Evolutionary conservation across 2,113 vertebrate species (phyloP), one percentile per base, ranked within the genome.

Genomic region (Scolopax mira): DNA sequence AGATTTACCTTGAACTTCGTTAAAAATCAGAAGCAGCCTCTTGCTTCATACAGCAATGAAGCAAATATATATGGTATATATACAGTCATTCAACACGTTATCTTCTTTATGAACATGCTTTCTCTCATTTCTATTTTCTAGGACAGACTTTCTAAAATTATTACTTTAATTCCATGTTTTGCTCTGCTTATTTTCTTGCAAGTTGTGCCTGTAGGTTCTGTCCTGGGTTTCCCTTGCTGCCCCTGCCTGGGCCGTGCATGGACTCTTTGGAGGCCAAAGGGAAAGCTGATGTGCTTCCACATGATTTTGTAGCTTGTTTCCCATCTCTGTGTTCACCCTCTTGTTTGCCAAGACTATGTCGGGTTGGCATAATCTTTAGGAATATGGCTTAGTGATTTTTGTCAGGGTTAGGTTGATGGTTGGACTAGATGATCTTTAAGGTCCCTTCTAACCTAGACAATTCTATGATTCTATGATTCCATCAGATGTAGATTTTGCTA

Each of bases 161-260:
- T 37, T 19, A 22, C 31, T 85, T 60, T 52, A 37, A 58, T 42
- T 44, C 69, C 46, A 13, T 9, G 9, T 11, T 73, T 57, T 55
- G 52, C 70, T 61, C 80, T 44, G 28, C 31, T 81, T 33, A 13
- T 69, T 70, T 48, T 33, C 72, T 35, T 33, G 22, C 35, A 35
- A 15, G 42, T 18, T 22, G n/a, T 42, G 35, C 5, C 55, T 91
- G 18, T 35, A 39, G n/a, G 17, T 37, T 19, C 35, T 52, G 9
- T 2, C n/a, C 31, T 22, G 7, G 6, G 14, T 19, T 37, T 8
- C 39, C 46, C 27, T 42, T 31, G 0, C 30, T 15, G 46, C 13
- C 4, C 0, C 31, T 19, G 10, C 2, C 10, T 0, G 61, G 61
- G 33, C 0, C 52, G 30, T 3, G 22, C 69, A 19, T 52, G 51